These are phyloP conservation scores for Ceratosolen fusciceps DNA, from an alignment of 1,140 invertebrate species.

Conservation along the genomic window DNA sequence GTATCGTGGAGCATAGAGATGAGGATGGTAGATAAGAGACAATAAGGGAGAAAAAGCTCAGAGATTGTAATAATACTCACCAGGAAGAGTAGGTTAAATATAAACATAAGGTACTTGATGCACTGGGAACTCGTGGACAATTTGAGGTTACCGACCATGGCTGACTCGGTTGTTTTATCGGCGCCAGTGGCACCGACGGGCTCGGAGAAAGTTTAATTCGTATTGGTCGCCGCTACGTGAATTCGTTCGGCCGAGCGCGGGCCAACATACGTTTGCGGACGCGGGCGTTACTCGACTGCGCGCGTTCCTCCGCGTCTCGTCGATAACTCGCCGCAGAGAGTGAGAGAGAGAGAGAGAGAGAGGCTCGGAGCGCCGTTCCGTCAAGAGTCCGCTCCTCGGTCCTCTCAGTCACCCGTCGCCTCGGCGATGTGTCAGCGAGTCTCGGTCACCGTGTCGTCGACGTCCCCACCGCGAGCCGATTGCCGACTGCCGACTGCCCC, in stretches of 20 bases:
- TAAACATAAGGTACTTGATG: conserved; percentile 78
- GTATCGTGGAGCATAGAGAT: too few species aligned
- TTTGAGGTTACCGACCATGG: conserved; percentile 56
- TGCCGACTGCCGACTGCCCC: neutral
- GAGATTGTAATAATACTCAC: too few species aligned
- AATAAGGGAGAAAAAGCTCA: too few species aligned
- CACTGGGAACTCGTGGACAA: conserved; percentile 70
- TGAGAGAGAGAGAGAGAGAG: neutral
- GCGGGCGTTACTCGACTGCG: neutral
- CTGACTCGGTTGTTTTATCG: neutral
- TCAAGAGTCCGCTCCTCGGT: too few species aligned
- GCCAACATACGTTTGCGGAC: neutral
- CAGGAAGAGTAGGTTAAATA: conserved; percentile 79
- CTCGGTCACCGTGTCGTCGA: neutral
- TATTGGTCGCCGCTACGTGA: too few species aligned
- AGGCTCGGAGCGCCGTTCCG: too few species aligned
- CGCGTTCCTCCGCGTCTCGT: neutral
- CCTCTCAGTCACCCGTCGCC: neutral
- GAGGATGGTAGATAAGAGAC: too few species aligned
- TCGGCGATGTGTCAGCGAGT: neutral
- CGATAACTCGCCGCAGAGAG: neutral
- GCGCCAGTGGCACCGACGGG: neutral
- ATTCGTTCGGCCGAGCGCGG: neutral
- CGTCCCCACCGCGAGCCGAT: neutral
- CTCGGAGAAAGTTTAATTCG: neutral